Percentiles rank a stretch among this genome's conserved stretches.
phyloP scores from a whole-genome alignment of 2,888 invertebrate species.

The Epirrhoe alternata region DNA sequence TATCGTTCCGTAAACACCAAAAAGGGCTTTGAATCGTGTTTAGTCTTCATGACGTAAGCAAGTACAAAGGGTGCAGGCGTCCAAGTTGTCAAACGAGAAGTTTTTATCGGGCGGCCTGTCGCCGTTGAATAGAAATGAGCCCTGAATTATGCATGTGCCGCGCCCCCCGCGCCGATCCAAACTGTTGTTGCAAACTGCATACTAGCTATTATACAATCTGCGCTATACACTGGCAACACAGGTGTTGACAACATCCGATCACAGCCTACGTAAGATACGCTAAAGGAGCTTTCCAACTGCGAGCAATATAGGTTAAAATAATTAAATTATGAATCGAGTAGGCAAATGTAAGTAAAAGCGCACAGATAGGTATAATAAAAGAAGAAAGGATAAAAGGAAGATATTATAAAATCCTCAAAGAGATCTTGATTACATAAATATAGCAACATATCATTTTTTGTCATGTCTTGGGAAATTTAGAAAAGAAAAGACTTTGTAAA shows the following conservation, averaged over 20 bases:
- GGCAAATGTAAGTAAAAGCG: too few species aligned
- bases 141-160: conserved; percentile 81
- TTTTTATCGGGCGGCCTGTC: conserved; percentile 83
- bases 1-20: conserved; percentile 45
- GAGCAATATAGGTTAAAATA: background rate
- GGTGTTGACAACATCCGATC: conserved; percentile 48
- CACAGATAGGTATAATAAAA: background rate
- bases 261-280: background rate
- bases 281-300: background rate
- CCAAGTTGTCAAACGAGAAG: conserved; percentile 83
- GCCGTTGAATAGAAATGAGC: conserved; percentile 83
- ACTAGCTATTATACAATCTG: conserved; percentile 44
- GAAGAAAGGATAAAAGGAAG: too few species aligned
- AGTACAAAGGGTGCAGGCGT: conserved; percentile 82
- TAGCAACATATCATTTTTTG: too few species aligned
- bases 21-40: conserved; percentile 51
- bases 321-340: too few species aligned
- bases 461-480: too few species aligned
- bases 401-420: too few species aligned
- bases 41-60: conserved; percentile 68
- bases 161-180: conserved; percentile 59
- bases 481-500: too few species aligned
- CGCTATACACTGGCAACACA: conserved; percentile 48
- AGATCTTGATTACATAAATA: too few species aligned
- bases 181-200: conserved; percentile 68